Evolutionary conservation across 2,113 vertebrate species (phyloP).

Genomic region (Melanostigma gelatinosum): DNA sequence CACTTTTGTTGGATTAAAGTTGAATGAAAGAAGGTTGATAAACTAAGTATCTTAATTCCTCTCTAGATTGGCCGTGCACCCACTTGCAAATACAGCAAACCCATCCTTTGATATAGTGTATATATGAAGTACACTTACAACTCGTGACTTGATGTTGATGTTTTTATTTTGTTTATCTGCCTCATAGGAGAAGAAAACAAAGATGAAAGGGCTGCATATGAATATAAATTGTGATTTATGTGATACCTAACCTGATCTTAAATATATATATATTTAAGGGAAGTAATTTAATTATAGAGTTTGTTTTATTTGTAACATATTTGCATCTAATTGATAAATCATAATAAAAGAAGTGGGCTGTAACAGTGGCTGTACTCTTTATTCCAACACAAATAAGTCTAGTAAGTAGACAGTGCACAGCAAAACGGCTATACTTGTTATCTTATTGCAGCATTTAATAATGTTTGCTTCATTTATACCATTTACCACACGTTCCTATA

Average conservation of each 20-base stretch:
- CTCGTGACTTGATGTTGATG: not conserved
- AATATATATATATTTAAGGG: not conserved
- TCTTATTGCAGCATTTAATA: not conserved
- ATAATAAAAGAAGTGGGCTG: not conserved
- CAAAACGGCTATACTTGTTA: not conserved
- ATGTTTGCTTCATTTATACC: not conserved
- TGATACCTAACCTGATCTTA: not conserved
- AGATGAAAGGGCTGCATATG: not conserved
- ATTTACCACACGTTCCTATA: not conserved
- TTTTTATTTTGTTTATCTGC: not conserved
- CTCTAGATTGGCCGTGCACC: not conserved
- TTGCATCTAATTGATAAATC: not conserved
- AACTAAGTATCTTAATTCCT: not conserved
- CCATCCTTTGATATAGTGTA: not conserved
- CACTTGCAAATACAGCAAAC: not conserved
- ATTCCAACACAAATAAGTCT: not conserved
- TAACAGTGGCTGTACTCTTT: not conserved
- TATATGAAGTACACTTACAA: not conserved
- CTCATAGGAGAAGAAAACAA: not conserved
- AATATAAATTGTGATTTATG: not conserved
- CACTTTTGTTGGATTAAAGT: not conserved
- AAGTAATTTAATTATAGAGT: not conserved
- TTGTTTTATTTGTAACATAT: not conserved
- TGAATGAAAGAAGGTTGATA: not conserved
- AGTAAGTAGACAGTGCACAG: not conserved